Conservation (phyloP, 2,797 vertebrate genomes). For the Tenualosa thibaudeaui region DNA sequence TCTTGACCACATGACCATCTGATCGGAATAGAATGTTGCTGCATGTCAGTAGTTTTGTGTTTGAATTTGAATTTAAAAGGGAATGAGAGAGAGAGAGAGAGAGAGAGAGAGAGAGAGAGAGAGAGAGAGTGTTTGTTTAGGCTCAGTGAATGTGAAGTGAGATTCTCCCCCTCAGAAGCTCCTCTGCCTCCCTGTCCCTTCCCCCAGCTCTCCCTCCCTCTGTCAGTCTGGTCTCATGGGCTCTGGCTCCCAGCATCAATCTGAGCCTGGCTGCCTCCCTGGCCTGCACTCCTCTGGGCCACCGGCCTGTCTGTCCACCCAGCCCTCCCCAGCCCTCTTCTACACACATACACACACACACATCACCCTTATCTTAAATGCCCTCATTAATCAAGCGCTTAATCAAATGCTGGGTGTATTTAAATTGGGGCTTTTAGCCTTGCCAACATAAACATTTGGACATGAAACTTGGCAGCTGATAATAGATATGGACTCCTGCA, state of each 20-base stretch:
- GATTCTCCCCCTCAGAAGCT: too few species aligned
- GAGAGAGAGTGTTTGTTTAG: too few species aligned
- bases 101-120: too few species aligned
- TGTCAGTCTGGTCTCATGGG: not conserved
- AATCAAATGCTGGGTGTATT: not conserved
- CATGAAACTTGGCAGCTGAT: not conserved
- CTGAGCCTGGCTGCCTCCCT: not conserved
- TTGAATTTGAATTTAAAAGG: too few species aligned
- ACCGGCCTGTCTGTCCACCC: not conserved
- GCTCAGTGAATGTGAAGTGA: too few species aligned
- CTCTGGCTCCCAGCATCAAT: not conserved
- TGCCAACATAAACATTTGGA: slow-evolving; percentile 15
- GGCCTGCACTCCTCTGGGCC: not conserved
- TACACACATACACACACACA: not conserved
- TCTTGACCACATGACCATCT: too few species aligned
- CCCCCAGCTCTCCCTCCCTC: too few species aligned
- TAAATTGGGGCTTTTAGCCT: not conserved
- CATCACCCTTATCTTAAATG: not conserved
- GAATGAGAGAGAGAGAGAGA: too few species aligned
- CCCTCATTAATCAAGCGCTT: not conserved
- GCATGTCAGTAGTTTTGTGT: too few species aligned
- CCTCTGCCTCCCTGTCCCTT: too few species aligned
- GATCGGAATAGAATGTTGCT: too few species aligned
- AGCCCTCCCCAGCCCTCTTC: not conserved
- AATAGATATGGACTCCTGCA: not conserved